Percentiles rank a stretch among this genome's conserved stretches.
Evolutionary conservation across 2,797 vertebrate species (phyloP).

Genomic region (Karalla daura): DNA sequence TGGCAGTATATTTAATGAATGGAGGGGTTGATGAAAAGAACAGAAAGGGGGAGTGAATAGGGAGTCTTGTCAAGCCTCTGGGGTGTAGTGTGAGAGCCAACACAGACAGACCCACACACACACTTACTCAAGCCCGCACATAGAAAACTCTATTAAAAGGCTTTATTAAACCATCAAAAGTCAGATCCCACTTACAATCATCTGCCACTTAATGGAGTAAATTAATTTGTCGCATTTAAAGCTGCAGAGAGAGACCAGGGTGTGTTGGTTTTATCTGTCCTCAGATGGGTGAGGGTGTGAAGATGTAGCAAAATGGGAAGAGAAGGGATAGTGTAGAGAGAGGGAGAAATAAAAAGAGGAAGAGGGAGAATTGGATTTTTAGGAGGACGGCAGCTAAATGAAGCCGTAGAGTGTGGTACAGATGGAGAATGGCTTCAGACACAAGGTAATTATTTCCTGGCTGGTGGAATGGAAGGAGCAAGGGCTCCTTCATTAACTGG

Average conservation of each 20-base stretch:
- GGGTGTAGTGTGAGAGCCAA: conserved; percentile 31
- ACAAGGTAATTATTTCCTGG: conserved; percentile 82
- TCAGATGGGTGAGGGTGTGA: conserved; percentile 24
- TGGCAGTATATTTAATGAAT: conserved; percentile 28
- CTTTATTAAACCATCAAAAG: conserved; percentile 74
- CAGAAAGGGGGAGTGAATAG: conserved; percentile 2
- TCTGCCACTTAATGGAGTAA: conserved; percentile 69
- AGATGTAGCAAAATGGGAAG: conserved; percentile 39
- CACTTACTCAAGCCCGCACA: conserved; percentile 40
- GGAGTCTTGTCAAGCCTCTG: conserved; percentile 43
- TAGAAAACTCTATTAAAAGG: conserved; percentile 70
- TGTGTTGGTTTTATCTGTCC: conserved; percentile 39
- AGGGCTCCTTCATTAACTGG: conserved; percentile 79
- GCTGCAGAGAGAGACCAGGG: conserved; percentile 11
- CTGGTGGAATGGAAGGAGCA: conserved; percentile 77
- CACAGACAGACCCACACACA: conserved; percentile 21
- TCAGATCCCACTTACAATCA: conserved; percentile 54
- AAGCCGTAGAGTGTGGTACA: conserved; percentile 72
- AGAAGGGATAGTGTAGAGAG: conserved; percentile 4
- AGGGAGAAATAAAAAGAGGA: conserved; percentile 27
- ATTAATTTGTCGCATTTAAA: conserved; percentile 68
- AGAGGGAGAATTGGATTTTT: conserved; percentile 62
- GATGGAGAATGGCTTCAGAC: conserved; percentile 81
- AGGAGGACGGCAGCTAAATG: conserved; percentile 77
- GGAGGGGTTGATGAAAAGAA: conserved; percentile 15